phyloP scores from a whole-genome alignment of 2,888 invertebrate genomes.

The Dioctria linearis region DNA sequence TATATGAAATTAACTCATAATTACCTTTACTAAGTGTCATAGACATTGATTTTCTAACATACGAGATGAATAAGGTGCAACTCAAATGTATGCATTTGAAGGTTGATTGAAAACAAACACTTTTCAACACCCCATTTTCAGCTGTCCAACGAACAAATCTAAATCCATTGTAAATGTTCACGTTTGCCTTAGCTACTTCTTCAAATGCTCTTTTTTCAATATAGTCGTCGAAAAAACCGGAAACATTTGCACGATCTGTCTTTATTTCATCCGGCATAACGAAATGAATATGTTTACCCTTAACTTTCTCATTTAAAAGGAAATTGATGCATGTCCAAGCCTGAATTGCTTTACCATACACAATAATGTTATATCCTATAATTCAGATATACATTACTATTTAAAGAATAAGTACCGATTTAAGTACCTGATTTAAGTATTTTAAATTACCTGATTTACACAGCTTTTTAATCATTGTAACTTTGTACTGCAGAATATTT shows the following conservation, averaged over 20 bases:
- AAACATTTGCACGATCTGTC: not conserved
- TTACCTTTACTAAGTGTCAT: conserved; percentile 48
- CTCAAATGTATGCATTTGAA: not conserved
- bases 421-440: not conserved
- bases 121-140: conserved; percentile 51
- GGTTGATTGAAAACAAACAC: not conserved
- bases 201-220: conserved; percentile 62
- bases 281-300: conserved; percentile 70
- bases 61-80: not conserved
- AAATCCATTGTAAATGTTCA: conserved; percentile 64
- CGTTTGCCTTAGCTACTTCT: conserved; percentile 61
- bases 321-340: conserved; percentile 72
- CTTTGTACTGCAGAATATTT: conserved; percentile 22
- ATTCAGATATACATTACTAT: not conserved
- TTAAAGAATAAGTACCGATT: not conserved
- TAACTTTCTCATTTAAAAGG: conserved; percentile 70
- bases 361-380: conserved; percentile 64
- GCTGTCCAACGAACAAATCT: conserved; percentile 65
- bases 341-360: conserved; percentile 73
- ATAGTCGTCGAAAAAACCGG: not conserved
- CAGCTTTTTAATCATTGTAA: conserved; percentile 1
- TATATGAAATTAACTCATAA: not conserved
- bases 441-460: not conserved
- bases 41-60: not conserved
- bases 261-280: conserved; percentile 64